Base-by-base conservation (phyloP, 2,113 vertebrate species). In the Phodopus roborovskii region DNA sequence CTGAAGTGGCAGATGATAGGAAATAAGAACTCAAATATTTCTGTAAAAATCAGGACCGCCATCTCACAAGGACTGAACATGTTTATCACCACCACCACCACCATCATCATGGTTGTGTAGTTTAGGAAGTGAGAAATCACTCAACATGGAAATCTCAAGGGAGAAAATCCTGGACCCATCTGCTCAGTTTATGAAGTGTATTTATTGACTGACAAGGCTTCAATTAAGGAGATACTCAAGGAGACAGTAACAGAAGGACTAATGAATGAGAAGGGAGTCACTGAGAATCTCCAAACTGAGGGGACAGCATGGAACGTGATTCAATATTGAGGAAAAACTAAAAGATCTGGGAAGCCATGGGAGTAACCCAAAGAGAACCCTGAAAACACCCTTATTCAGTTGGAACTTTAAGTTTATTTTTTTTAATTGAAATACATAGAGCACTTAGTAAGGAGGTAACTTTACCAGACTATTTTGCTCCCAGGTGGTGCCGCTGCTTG, bases 141-240 rank as follows among this genome's bases (percentile, higher is more conserved):
- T 81, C 12, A 26, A 24, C 17, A 64, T 74, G 58, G 64, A 90
- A 48, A 84, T 93, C 42, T 92, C 53, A 88, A 90, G 71, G 50
- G 83, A 62, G 58, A 91, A 94, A 73, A 26, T 50, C 70, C 60
- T 96, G 12, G 66, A 81, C 56, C 13, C 64, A 60, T 85, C 75
- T 82, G 48, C 92, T 95, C 50, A 82, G 10, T 45, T 42, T 94
- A 45, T 42, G 60, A 85, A 85, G 26, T 77, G 19, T 33, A 86
- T 82, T 85, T 93, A 88, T 64, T 88, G 85, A 83, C 53, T 68
- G 75, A 73, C 93, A 88, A 86, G 15, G 45, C 90, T 92, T 93
- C 91, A 92, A 75, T 60, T 90, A 71, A 94, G 77, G 56, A 93
- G 50, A 39, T 73, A 74, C 48, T 64, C 82, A 56, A 66, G 30